Base-by-base conservation (phyloP, 2,113 vertebrate species). In the Nothoprocta perdicaria region DNA sequence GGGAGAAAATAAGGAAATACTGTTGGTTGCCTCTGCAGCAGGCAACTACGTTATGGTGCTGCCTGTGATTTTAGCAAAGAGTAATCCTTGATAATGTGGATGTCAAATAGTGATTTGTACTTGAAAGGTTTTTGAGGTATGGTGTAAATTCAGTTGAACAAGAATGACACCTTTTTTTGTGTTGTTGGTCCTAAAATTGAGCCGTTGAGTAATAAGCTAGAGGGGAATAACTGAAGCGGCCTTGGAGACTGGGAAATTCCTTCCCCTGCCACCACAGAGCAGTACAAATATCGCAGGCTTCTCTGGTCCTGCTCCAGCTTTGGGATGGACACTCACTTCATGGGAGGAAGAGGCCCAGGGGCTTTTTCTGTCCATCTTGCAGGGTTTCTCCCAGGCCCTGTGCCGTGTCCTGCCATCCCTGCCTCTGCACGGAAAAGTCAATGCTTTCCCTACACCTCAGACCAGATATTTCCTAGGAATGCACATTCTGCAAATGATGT, bases 211-310 rank as follows among this genome's bases (percentile, higher is more conserved):
- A 11, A 66, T 33, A 82, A 88, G 52, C 63, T 77, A 26, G 50
- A 66, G 45, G 22, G 41, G 58, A 43, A 67, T 89, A 78, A 85
- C 82, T 68, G 29, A 92, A 72, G 60, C 55, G 82, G 29, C 63
- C 81, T 87, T 74, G n/a, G 72, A 75, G 84, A 63, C 10, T 91
- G 92, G 92, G 82, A 94, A 94, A 96, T 94, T 91, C 92, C 62
- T 93, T 94, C 26, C 66, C 66, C 62, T 92, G 80, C 84, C 80
- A 75, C 89, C 73, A 75, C 80, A 55, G 82, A 89, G 79, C 81
- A 53, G 52, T 55, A 83, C 92, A 92, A 87, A 80, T 89, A 92
- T 77, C 82, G 29, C 61, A 48, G 65, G 52, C 46, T 80, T 88
- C 95, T 78, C 73, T 94, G 84, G 71, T 80, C 82, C 58, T 75